Evolutionary conservation across 92 coral and sea anemone genomes (phyloP).

Genomic region (Parazoanthus darwini): DNA sequence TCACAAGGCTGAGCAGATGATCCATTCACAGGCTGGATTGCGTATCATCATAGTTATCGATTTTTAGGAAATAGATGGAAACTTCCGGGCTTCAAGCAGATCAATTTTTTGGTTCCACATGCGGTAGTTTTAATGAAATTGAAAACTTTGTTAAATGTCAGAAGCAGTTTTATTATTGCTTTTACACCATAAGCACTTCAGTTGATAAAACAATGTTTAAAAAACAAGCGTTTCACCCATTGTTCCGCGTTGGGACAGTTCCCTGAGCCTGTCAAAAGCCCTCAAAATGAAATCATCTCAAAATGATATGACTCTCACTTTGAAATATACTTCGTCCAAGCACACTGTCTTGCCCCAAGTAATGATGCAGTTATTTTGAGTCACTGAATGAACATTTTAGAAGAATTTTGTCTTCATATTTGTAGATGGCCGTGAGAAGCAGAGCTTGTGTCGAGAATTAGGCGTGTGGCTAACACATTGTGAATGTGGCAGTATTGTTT

Average conservation of each 20-base stretch:
- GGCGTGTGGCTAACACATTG: constrained; percentile 15
- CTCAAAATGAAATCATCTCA: constrained; percentile 11
- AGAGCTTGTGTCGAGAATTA: constrained; percentile 1
- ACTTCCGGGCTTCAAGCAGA: constrained; percentile 29
- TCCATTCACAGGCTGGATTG: not conserved
- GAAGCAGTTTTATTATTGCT: constrained; percentile 27
- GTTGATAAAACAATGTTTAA: constrained; percentile 27
- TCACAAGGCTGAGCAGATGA: not conserved
- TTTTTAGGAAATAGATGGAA: not conserved
- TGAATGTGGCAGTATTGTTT: constrained; percentile 27
- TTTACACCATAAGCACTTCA: constrained; percentile 26
- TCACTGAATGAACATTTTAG: not conserved
- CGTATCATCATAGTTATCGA: not conserved
- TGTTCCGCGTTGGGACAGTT: constrained; percentile 30
- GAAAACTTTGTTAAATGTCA: constrained; percentile 24
- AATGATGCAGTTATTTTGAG: not conserved
- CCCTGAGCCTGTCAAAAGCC: constrained; percentile 37
- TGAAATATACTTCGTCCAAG: not conserved
- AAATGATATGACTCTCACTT: constrained; percentile 19
- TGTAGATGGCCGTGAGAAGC: constrained; percentile 23
- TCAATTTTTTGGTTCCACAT: not conserved
- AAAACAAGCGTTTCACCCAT: not conserved
- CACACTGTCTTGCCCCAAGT: not conserved
- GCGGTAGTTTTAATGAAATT: constrained; percentile 19
- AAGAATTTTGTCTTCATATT: not conserved